Base-by-base conservation (phyloP, 1,140 invertebrate genomes). In the Heterodera schachtii region DNA sequence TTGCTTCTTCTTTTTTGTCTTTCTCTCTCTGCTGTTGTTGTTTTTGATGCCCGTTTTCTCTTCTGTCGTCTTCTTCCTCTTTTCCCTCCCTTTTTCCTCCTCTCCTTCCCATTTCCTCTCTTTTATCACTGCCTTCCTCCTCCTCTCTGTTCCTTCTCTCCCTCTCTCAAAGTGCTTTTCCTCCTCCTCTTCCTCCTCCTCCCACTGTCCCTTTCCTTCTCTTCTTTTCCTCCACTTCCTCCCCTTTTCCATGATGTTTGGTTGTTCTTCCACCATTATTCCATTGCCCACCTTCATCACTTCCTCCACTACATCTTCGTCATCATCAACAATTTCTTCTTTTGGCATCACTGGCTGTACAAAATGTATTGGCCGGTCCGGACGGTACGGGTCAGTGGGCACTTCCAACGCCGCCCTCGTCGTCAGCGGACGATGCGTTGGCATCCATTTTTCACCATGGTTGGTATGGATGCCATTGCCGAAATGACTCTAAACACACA, bases 301-400 rank as follows among this genome's bases (percentile, higher is more conserved):
- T 71, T 71, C 69, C 19, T 11, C 31, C 21, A 13, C 69, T 19
- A 31, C 69, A 11, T 71, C 69, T 11, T 71, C 21, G 16, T 71
- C 16, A 13, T 43, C 44, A 16, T 71, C 69, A 16, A 31, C 31
- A 31, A 31, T 46, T 41, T 46, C 43, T n/a, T 41, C 43, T 41
- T 46, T 41, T 46, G 69, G 44, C 13, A 31, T 1, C 31, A 71
- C 69, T 41, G 21, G n/a, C 19, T 71, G 69, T 41, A 71, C 21
- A 71, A 71, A 71, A 19, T 71, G 69, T 41, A 71, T 31, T 6
- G 69, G 69, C 69, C 69, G 31, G 31, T 71, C 69, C 69, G 69
- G 69, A 41, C 69, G 31, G 43, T 71, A 19, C 2, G 13, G 13
- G 2, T 11, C 69, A 7, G 69, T 7, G 31, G 41, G 69, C 31